Conservation (phyloP, 2,113 vertebrate species). For the Phalacrocorax pelagicus region DNA sequence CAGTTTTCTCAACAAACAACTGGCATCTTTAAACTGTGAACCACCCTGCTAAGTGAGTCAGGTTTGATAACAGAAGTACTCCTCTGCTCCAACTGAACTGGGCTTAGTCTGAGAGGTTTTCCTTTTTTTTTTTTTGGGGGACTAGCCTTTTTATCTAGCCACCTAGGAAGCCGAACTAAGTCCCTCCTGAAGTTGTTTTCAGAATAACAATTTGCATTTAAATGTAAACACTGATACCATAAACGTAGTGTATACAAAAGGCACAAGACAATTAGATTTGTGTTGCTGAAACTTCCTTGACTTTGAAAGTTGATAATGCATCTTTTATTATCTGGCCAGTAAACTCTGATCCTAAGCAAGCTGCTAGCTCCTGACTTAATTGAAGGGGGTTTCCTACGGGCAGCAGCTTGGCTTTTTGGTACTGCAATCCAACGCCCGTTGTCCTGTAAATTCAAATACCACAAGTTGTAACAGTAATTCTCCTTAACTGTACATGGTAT, state of each 20-base stretch:
- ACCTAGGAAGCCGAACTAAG: not conserved
- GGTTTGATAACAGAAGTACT: not conserved
- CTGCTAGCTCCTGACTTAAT: not conserved
- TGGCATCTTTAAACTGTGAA: not conserved
- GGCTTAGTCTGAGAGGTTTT: not conserved
- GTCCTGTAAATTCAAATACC: conserved; percentile 2
- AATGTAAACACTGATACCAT: conserved; percentile 57
- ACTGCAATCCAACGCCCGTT: not conserved
- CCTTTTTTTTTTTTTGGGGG: not conserved
- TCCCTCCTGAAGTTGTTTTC: not conserved
- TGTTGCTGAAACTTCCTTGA: conserved; percentile 42
- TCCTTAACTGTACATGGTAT: not conserved
- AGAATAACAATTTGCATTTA: conserved; percentile 19
- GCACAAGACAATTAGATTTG: conserved; percentile 53
- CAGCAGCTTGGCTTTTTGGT: conserved; percentile 32
- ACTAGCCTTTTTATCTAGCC: not conserved
- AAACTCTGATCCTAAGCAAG: not conserved
- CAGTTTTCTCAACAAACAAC: not conserved
- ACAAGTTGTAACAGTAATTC: not conserved
- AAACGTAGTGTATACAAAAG: conserved; percentile 59
- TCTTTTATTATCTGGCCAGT: not conserved
- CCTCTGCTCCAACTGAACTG: not conserved
- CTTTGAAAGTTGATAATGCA: not conserved
- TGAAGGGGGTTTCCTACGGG: not conserved
- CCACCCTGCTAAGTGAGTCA: not conserved